Evolutionary conservation across 2,888 invertebrate genomes (phyloP).

Genomic region (Punctoribates punctum): DNA sequence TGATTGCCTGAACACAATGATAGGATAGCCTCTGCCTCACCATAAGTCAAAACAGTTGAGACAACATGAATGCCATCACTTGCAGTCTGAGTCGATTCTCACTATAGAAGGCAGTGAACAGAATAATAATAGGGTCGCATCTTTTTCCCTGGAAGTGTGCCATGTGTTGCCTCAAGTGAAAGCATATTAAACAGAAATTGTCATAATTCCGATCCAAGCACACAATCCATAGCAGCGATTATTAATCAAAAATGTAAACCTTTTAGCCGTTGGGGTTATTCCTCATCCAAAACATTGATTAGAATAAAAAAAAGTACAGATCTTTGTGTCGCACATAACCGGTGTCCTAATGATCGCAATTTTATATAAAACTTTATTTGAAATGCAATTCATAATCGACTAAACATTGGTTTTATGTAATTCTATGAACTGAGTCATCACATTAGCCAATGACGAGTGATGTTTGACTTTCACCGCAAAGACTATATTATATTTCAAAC

Average conservation of each 20-base stretch:
- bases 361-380: background rate
- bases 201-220: background rate
- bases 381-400: background rate
- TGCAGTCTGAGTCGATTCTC: no score
- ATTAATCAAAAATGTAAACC: slow-evolving; percentile 21
- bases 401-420: no score
- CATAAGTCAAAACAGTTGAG: no score
- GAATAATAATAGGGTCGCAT: no score
- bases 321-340: no score
- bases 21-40: no score
- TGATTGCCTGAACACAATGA: no score
- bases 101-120: no score
- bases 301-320: background rate
- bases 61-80: no score
- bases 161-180: background rate
- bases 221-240: slow-evolving; percentile 26
- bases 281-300: background rate
- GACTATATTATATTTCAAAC: background rate
- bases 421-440: no score
- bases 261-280: background rate
- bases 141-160: no score
- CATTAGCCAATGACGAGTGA: background rate
- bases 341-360: no score
- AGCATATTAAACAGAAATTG: background rate
- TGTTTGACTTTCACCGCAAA: background rate